Percentiles rank a stretch among this genome's conserved stretches.
Evolutionary conservation across 2,797 vertebrate genomes (phyloP).

Genomic region (Numenius phaeopus): DNA sequence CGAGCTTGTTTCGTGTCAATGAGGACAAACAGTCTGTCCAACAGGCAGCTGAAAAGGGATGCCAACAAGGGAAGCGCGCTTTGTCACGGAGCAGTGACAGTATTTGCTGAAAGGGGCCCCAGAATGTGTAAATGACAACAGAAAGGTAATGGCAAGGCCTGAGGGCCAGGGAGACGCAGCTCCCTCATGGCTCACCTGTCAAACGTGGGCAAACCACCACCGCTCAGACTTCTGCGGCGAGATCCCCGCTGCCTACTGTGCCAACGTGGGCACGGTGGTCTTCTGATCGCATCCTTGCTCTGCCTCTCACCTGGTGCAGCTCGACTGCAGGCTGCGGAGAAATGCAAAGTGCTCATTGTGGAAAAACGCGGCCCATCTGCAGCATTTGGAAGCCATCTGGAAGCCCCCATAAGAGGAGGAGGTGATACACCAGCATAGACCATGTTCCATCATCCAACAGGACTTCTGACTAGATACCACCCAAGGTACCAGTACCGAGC

Average conservation of each 20-base stretch:
- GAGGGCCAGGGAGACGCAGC: neutral
- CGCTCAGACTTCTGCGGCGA: neutral
- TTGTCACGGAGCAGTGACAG: neutral
- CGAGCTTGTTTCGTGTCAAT: neutral
- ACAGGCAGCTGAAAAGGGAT: neutral
- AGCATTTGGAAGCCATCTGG: no score
- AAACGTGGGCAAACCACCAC: neutral
- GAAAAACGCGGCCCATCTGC: neutral
- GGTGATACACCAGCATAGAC: neutral
- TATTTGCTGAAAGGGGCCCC: neutral
- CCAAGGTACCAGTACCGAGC: accelerated
- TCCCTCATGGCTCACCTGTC: neutral
- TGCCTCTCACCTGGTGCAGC: neutral
- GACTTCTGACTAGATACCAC: neutral
- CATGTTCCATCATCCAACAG: neutral
- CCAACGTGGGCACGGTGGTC: no score
- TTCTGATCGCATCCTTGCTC: neutral
- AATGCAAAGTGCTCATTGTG: accelerated
- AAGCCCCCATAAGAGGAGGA: no score
- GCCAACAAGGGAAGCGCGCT: neutral
- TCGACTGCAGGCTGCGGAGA: neutral
- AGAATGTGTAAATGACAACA: neutral
- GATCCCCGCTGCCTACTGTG: neutral
- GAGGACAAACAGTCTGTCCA: neutral
- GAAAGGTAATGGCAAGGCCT: neutral